These are phyloP conservation scores for Psammodynastes pulverulentus DNA, from an alignment of 2,113 vertebrate genomes.

Conservation along the genomic window DNA sequence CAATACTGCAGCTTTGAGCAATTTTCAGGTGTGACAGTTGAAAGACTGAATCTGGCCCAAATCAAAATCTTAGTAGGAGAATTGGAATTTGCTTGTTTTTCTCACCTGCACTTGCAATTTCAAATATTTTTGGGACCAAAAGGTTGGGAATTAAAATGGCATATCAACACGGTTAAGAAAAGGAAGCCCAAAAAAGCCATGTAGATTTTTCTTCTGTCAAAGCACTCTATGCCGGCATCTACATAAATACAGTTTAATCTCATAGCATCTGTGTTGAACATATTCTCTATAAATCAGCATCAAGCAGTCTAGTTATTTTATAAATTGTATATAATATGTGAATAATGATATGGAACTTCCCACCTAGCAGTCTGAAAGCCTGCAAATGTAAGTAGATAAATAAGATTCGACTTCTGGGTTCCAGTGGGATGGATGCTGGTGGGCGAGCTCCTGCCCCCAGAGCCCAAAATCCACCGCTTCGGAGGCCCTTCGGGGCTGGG, in stretches of 20 bases:
- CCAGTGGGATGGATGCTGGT: too few relatives aligned
- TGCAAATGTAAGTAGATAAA: neutral
- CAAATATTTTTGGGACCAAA: conserved; percentile 6
- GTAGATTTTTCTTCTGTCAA: neutral
- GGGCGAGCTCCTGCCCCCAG: too few relatives aligned
- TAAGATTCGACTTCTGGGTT: too few relatives aligned
- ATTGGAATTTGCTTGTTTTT: neutral
- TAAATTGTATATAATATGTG: neutral
- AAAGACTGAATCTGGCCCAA: conserved; percentile 13
- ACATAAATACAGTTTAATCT: conserved; percentile 16
- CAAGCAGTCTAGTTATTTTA: neutral
- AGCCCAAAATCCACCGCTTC: too few relatives aligned
- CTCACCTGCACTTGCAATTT: conserved; percentile 24
- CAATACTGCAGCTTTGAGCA: conserved; percentile 14
- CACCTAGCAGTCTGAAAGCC: neutral
- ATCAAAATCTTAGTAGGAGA: neutral
- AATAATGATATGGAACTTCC: neutral
- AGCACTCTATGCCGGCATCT: conserved; percentile 16
- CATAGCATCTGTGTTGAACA: neutral
- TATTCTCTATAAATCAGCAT: conserved; percentile 20
- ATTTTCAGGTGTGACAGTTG: neutral
- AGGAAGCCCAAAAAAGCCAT: neutral
- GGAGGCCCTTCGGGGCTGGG: too few relatives aligned
- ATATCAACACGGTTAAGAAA: conserved; percentile 14
- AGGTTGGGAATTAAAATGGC: conserved; percentile 26